phyloP scores from a whole-genome alignment of 2,113 vertebrate genomes.

The Ursus arctos region DNA sequence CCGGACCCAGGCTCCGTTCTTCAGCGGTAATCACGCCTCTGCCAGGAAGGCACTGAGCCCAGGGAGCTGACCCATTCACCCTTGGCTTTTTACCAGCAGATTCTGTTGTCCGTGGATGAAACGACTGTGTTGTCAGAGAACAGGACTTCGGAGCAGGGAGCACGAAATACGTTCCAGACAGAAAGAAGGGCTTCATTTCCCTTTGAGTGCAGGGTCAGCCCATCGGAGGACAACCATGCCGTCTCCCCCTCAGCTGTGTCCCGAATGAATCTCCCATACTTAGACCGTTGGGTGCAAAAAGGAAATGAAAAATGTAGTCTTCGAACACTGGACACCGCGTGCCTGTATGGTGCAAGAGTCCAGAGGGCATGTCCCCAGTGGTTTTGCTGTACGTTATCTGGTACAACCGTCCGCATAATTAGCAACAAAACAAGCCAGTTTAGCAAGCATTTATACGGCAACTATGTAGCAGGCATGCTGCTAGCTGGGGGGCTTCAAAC shows the following conservation, averaged over 20 bases:
- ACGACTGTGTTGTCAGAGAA: not conserved
- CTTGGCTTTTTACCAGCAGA: not conserved
- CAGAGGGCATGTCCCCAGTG: rapidly evolving
- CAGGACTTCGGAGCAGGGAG: not conserved
- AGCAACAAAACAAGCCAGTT: not conserved
- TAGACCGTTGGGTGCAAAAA: not conserved
- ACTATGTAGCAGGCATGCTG: not conserved
- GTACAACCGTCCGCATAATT: not conserved
- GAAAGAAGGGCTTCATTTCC: not conserved
- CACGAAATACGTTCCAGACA: not conserved
- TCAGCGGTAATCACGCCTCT: not conserved
- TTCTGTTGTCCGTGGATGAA: not conserved
- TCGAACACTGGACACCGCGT: not conserved
- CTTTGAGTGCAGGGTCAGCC: not conserved
- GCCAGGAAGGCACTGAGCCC: not conserved
- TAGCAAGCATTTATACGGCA: not conserved
- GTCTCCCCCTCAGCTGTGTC: not conserved
- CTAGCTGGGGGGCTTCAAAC: not conserved
- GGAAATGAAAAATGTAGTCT: not conserved
- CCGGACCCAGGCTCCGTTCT: not conserved
- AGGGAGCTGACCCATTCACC: not conserved
- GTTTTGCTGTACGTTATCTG: not conserved
- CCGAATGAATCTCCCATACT: not conserved
- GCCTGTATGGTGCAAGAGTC: not conserved
- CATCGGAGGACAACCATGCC: not conserved